These are phyloP conservation scores for Bryconaethiops microstoma DNA, from an alignment of 2,797 vertebrate genomes.

Conservation along the genomic window DNA sequence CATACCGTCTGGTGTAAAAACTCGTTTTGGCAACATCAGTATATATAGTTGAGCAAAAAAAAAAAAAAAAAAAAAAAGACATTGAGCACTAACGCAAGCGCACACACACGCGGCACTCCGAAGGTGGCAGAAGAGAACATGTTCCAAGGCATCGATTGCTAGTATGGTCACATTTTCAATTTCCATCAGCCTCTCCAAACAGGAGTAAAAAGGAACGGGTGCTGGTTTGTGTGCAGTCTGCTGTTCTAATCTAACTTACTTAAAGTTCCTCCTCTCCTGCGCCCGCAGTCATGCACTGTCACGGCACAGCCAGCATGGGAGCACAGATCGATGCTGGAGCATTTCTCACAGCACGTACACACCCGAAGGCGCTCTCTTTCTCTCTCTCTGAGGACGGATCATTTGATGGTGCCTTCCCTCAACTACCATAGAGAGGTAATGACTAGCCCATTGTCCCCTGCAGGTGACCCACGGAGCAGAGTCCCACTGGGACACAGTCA, in stretches of 20 bases:
- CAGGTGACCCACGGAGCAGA: constrained; percentile 66
- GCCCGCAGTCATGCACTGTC: constrained; percentile 61
- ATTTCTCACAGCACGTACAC: constrained; percentile 66
- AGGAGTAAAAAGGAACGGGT: constrained; percentile 1
- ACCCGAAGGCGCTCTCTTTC: constrained; percentile 47
- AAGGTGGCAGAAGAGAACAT: neutral
- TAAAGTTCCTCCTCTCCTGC: constrained; percentile 26
- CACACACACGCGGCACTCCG: neutral
- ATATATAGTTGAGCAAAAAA: too few species aligned
- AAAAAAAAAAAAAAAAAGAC: too few species aligned
- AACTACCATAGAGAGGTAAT: constrained; percentile 73
- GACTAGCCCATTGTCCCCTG: constrained; percentile 73
- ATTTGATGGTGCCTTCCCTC: constrained; percentile 73
- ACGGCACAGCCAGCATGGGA: constrained; percentile 62
- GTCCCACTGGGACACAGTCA: constrained; percentile 73
- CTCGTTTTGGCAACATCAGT: too few species aligned
- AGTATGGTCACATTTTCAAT: neutral
- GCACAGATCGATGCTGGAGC: constrained; percentile 68
- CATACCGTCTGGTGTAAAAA: too few species aligned
- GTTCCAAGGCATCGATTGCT: neutral
- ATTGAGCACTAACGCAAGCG: neutral
- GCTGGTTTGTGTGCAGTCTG: constrained; percentile 12
- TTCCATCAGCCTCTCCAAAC: constrained; percentile 25
- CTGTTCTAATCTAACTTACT: constrained; percentile 56
- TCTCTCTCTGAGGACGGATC: constrained; percentile 62